Conservation (phyloP, 2,113 vertebrate species). For the Scophthalmus maximus region DNA sequence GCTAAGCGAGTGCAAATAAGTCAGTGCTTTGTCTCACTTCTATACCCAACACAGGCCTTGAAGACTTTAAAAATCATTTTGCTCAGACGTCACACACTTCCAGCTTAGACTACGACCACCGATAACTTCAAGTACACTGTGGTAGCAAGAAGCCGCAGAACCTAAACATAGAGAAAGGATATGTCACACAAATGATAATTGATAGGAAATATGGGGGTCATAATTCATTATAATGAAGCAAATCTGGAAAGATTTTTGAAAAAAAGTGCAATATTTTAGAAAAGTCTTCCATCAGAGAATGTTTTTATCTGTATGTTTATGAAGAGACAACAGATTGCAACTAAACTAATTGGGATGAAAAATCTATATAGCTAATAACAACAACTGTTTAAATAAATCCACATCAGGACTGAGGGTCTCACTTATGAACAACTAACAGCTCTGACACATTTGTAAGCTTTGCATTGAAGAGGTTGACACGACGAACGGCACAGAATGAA, state of each 20-base stretch:
- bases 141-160: constrained; percentile 67
- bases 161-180: constrained; percentile 74
- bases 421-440: constrained; percentile 3
- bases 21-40: constrained; percentile 17
- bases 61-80: constrained; percentile 74
- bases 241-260: background rate
- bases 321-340: constrained; percentile 11
- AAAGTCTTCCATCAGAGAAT: background rate
- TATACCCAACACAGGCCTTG: constrained; percentile 74
- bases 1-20: constrained; percentile 29
- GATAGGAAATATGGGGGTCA: constrained; percentile 40
- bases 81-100: constrained; percentile 71
- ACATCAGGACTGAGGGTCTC: constrained; percentile 13
- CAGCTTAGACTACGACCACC: constrained; percentile 80
- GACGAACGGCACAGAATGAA: too few species aligned
- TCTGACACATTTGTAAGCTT: constrained; percentile 25
- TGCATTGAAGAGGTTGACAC: background rate
- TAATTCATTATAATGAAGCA: constrained; percentile 52
- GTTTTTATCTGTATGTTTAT: constrained; percentile 49
- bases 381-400: constrained; percentile 7
- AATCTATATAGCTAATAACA: constrained; percentile 3
- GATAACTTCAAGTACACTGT: constrained; percentile 79
- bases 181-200: constrained; percentile 74
- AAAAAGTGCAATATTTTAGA: constrained; percentile 1
- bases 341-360: constrained; percentile 43